Base-by-base conservation (phyloP, 2,888 invertebrate species). In the Cotesia congregata region DNA sequence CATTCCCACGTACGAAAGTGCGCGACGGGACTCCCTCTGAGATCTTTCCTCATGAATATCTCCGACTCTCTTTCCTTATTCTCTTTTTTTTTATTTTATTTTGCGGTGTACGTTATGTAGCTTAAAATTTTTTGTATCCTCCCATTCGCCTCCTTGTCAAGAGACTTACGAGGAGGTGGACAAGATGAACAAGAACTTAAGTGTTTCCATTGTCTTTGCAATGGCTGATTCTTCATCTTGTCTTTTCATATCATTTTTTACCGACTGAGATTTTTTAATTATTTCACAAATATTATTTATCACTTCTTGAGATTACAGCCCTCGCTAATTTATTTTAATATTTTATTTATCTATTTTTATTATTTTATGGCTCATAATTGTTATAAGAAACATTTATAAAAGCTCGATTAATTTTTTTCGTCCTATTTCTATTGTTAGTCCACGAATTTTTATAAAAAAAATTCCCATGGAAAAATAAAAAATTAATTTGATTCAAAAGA, bases 1-100 rank as follows among this genome's bases (percentile, higher is more conserved):
- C 79, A 82, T 82, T 82, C 81, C 80, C 80, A 80, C 81, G 80
- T 80, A 82, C 78, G 77, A 78, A 80, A 61, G 59, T 61, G 68
- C 76, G 73, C 73, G 76, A 76, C 73, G 68, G 76, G 73, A 74
- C 73, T 74, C 73, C 77, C 77, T 77, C 62, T 70, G 69, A 69
- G 73, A 73, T 77, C 61, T 72, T 67, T 77, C 73, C 73, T 73
- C 77, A 74, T 74, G 69, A 77, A 77, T 77, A 79, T 80, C 78
- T 67, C 60, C 60, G 50, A 50, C 50, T 50, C 75, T 78, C 72
- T 62, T 72, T 75, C 76, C 72, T 79, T 30, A 30, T 30, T 30
- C 77, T 70, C 75, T 79, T 76, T 72, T 81, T 74, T 79, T 65
- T 69, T 65, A 64, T 62, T 38, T 70, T 68, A 70, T 50, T 50